Base-by-base conservation (phyloP, 1,140 invertebrate genomes). In the Euglossa dilemma region DNA sequence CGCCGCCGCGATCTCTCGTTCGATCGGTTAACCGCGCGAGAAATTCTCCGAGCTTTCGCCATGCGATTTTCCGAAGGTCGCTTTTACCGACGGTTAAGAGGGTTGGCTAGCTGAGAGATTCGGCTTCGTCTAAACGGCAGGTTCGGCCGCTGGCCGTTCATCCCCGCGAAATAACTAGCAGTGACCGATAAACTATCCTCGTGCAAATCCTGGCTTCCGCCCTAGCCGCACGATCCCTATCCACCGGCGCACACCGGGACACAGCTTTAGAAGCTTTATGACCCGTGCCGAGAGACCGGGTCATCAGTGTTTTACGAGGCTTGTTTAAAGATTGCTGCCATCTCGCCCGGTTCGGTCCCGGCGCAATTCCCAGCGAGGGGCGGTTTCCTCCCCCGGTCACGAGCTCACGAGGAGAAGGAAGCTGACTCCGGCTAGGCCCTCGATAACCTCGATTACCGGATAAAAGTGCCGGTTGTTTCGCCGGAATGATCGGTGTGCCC, bases 201-300 rank as follows among this genome's bases (percentile, higher is more conserved):
- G 43, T 50, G 67, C 36, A 73, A 61, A 63, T 64, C 61, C 61
- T 63, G 8, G 61, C 18, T 63, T 18, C 61, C 16, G 14, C 59
- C 14, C 14, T 14, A 43, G 45, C 66, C 23, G n/a, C 59, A 45
- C 69, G 56, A 63, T 36, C 57, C 47, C 59, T 56, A 66, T 73
- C 57, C 52, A 14, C 43, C 70, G 63, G 25, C 69, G 52, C 14
- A 36, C 6, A 71, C n/a, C 23, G 20, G 36, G 63, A 20, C 76
- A 56, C 36, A 79, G 70, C 59, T 79, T 85, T 87, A 85, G 69
- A 64, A 87, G 80, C 74, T 83, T 87, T 83, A 87, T 86, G 80
- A 87, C 70, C 74, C 56, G 70, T 85, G 61, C n/a, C 70, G 80
- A 52, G 45, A 79, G 80, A 78, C 79, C 73, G 66, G 69, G 63